Conservation (phyloP, 1,140 invertebrate genomes). For the Drosophila sproati region DNA sequence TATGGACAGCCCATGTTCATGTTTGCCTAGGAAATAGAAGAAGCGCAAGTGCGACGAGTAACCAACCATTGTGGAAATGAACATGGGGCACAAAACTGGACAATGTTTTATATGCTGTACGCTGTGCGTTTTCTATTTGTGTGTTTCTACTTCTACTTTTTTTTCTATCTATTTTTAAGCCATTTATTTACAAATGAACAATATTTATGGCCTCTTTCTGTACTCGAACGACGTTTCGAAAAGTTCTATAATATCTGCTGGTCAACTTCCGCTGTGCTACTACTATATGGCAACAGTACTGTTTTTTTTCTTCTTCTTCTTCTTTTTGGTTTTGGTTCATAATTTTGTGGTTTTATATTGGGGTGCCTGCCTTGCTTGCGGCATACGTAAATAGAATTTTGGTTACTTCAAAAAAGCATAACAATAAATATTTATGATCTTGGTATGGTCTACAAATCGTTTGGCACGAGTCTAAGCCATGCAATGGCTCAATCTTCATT, state of each 20-base stretch:
- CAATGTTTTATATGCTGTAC: constrained; percentile 72
- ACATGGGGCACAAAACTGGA: constrained; percentile 46
- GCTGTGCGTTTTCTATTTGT: constrained; percentile 53
- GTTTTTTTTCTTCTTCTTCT: too few relatives aligned
- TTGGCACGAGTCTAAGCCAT: constrained; percentile 20
- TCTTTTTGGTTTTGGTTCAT: constrained; percentile 40
- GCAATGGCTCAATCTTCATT: constrained; percentile 31
- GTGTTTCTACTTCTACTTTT: constrained; percentile 32
- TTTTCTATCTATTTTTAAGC: constrained; percentile 42
- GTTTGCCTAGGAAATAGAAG: constrained; percentile 68
- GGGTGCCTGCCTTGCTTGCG: constrained; percentile 19
- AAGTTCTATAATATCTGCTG: constrained; percentile 21
- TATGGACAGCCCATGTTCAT: constrained; percentile 28
- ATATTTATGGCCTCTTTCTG: constrained; percentile 79
- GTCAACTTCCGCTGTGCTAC: constrained; percentile 55
- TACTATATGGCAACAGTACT: constrained; percentile 50
- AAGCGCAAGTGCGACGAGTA: constrained; percentile 7
- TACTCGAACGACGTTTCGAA: constrained; percentile 39
- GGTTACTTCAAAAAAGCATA: not conserved
- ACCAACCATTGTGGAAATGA: constrained; percentile 35
- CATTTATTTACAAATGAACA: constrained; percentile 82
- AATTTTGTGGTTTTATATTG: constrained; percentile 66
- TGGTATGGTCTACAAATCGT: constrained; percentile 24
- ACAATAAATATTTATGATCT: constrained; percentile 34
- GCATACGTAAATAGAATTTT: constrained; percentile 46